Conservation (phyloP, 2,888 invertebrate species). For the Chelonus formosanus region DNA sequence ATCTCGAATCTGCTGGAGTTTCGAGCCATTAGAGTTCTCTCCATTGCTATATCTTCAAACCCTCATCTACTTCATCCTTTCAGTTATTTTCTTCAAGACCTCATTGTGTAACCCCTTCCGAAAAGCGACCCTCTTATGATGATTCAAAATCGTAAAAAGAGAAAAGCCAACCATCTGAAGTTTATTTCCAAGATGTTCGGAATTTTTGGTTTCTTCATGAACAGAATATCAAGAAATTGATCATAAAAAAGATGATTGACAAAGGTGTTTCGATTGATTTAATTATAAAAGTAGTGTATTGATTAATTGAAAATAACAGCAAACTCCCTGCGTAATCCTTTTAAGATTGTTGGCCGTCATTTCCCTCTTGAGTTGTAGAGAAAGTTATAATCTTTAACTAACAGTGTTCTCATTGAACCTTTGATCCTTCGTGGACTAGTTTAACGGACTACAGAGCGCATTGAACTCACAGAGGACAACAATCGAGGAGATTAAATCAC, state of each 20-base stretch:
- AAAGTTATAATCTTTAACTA: conserved; percentile 18
- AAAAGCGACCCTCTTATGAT: conserved; percentile 39
- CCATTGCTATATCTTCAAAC: conserved; percentile 32
- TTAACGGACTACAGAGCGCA: conserved; percentile 17
- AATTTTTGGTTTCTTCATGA: not conserved
- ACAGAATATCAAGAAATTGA: no score
- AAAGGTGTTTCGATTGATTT: no score
- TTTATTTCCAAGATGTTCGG: not conserved
- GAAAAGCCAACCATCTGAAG: not conserved
- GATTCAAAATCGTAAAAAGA: conserved; percentile 43
- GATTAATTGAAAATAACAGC: conserved; percentile 9
- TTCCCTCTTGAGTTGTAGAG: conserved; percentile 8
- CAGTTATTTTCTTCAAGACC: conserved; percentile 23
- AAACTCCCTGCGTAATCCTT: not conserved
- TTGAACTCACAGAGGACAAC: not conserved
- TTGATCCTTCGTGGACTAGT: conserved; percentile 22
- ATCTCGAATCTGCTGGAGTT: conserved; percentile 46
- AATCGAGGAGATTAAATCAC: conserved; percentile 16
- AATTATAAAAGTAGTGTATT: no score
- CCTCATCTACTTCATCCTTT: conserved; percentile 16
- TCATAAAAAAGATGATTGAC: no score
- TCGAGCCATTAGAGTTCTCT: conserved; percentile 46
- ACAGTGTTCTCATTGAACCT: conserved; percentile 14
- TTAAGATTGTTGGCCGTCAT: not conserved
- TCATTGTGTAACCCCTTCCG: conserved; percentile 31